Evolutionary conservation across 2,113 vertebrate genomes (phyloP), one percentile per base, ranked within the genome.

Genomic region (Pangasianodon hypophthalmus): DNA sequence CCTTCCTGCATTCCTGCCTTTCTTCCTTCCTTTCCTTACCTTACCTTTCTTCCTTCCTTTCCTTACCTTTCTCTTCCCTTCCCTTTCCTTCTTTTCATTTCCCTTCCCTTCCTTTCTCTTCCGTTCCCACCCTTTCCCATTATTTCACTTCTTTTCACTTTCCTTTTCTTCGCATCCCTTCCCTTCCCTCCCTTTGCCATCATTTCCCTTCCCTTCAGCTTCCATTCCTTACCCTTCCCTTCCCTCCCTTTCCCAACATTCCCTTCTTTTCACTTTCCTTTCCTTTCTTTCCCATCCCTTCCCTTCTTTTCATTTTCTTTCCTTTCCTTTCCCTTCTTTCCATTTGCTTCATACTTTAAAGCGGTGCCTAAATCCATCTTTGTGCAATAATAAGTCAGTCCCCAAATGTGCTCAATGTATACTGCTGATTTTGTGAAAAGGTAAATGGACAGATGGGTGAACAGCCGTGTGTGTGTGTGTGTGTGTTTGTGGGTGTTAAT

Each of bases 401-500:
- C 58, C 7, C 21, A 60, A 60, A 60, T 24, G 9, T 24, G 62
- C 26, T 29, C 29, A 0, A 26, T 67, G 29, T 67, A 13, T 71
- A 7, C 14, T 37, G 69, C 32, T 73, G 6, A 73, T 67, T 67
- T 67, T 9, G 62, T 26, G 44, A 46, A 77, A 77, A 46, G 21
- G 21, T 46, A 46, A 77, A 77, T 77, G 73, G 21, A 26, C 73
- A 77, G 41, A 46, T 1, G 4, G 21, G 46, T 24, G 19, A 46
- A 46, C 9, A 26, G 19, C 19, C 6, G 41, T 9, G 37, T 21
- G 71, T 26, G 18, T 10, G 73, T 26, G 18, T 24, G 32, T 44
- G 71, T 87, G 37, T 87, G 58, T 50, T 26, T 85, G 84, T 64
- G 13, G 18, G 84, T 86, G 56, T 67, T 62, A 71, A 71, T 41